Evolutionary conservation across 2,797 vertebrate species (phyloP).

Genomic region (Acanthopagrus latus): DNA sequence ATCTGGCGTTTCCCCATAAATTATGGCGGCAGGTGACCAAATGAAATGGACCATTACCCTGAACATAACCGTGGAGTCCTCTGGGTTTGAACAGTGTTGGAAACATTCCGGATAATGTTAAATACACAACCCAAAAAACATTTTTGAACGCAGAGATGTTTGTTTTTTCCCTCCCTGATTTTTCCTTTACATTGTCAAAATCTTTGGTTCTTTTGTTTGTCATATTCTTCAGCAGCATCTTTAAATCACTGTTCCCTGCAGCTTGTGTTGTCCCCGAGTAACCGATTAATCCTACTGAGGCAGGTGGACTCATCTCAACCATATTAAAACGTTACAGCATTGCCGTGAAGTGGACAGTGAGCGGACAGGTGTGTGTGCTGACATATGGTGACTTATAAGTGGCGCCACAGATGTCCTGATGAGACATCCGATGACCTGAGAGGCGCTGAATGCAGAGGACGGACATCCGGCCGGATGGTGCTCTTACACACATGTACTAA

Average conservation of each 20-base stretch:
- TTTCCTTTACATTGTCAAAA: background rate
- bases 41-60: too few relatives aligned
- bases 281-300: background rate
- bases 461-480: background rate
- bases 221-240: too few relatives aligned
- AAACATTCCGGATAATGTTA: too few relatives aligned
- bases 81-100: too few relatives aligned
- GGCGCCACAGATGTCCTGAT: slow-evolving; percentile 29
- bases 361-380: slow-evolving; percentile 23
- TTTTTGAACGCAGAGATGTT: background rate
- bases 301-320: background rate
- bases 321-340: background rate
- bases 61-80: too few relatives aligned
- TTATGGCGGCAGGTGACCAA: too few relatives aligned
- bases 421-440: slow-evolving; percentile 24
- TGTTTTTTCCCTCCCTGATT: too few relatives aligned
- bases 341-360: background rate
- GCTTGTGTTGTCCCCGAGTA: background rate
- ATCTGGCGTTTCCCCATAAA: too few relatives aligned
- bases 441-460: background rate
- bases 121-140: too few relatives aligned
- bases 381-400: slow-evolving; percentile 36
- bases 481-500: background rate
- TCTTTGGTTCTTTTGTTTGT: background rate
- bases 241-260: too few relatives aligned